Evolutionary conservation across 2,888 invertebrate genomes (phyloP).

Genomic region (Drosophila hawaiiensis): DNA sequence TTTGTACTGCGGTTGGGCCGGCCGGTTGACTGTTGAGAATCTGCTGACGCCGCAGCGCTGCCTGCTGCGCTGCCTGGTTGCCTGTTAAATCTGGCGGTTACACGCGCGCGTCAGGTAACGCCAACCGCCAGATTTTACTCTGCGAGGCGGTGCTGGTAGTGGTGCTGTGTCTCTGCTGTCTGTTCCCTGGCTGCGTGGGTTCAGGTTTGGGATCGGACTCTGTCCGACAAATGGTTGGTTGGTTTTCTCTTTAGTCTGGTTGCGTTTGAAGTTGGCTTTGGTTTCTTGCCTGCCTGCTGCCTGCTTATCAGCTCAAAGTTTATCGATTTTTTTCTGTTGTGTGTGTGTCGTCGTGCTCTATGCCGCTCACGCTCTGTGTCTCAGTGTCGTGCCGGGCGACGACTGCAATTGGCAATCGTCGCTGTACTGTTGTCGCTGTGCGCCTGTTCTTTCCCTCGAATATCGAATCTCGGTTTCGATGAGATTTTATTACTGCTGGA

Average conservation of each 20-base stretch:
- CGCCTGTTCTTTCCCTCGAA: conserved; percentile 84
- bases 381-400: conserved; percentile 3
- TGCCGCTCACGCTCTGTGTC: conserved; percentile 14
- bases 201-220: conserved; percentile 19
- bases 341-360: conserved; percentile 10
- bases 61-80: conserved; percentile 76
- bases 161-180: conserved; percentile 17
- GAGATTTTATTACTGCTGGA: conserved; percentile 75
- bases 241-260: conserved; percentile 24
- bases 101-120: conserved; percentile 80
- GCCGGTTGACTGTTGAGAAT: conserved; percentile 35
- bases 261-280: conserved; percentile 31
- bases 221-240: conserved; percentile 13
- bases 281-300: conserved; percentile 29
- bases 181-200: conserved; percentile 23
- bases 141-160: conserved; percentile 20
- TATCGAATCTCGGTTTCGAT: conserved; percentile 85
- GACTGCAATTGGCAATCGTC: conserved; percentile 27
- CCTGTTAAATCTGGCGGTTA: conserved; percentile 85
- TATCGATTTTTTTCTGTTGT: conserved; percentile 55
- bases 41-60: conserved; percentile 34
- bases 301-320: conserved; percentile 51
- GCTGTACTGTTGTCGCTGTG: conserved; percentile 70
- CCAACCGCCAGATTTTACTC: conserved; percentile 37
- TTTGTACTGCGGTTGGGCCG: conserved; percentile 19